Conservation (phyloP, 2,113 vertebrate genomes). For the Microtus montanus region DNA sequence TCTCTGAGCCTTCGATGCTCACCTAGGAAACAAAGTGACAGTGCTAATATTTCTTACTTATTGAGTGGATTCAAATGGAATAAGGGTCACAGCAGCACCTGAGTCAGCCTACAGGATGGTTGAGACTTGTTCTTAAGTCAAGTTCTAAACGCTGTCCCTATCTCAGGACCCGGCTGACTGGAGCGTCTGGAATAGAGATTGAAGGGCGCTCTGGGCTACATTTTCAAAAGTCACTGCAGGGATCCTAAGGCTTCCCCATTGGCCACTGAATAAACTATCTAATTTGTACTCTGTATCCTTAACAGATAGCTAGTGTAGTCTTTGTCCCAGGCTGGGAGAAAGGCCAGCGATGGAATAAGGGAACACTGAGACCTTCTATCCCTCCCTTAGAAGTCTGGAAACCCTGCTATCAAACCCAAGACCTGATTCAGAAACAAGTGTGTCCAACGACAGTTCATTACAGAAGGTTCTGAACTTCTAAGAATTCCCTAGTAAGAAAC, state of each 20-base stretch:
- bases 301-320: background rate
- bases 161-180: background rate
- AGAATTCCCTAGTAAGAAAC: slow-evolving; percentile 67
- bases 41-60: background rate
- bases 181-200: background rate
- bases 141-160: background rate
- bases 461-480: slow-evolving; percentile 64
- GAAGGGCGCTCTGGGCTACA: background rate
- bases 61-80: background rate
- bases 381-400: slow-evolving; percentile 42
- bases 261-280: background rate
- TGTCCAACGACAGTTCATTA: slow-evolving; percentile 74
- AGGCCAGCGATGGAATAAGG: slow-evolving; percentile 4
- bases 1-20: slow-evolving; percentile 4
- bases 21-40: background rate
- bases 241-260: background rate
- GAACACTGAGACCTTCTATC: slow-evolving; percentile 20
- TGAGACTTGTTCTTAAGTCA: background rate
- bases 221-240: background rate
- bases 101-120: background rate
- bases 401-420: slow-evolving; percentile 69
- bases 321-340: background rate
- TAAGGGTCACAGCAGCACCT: background rate
- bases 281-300: slow-evolving; percentile 4
- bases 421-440: slow-evolving; percentile 68